phyloP scores from a whole-genome alignment of 2,888 invertebrate species.

The Sarcophaga rosellei region DNA sequence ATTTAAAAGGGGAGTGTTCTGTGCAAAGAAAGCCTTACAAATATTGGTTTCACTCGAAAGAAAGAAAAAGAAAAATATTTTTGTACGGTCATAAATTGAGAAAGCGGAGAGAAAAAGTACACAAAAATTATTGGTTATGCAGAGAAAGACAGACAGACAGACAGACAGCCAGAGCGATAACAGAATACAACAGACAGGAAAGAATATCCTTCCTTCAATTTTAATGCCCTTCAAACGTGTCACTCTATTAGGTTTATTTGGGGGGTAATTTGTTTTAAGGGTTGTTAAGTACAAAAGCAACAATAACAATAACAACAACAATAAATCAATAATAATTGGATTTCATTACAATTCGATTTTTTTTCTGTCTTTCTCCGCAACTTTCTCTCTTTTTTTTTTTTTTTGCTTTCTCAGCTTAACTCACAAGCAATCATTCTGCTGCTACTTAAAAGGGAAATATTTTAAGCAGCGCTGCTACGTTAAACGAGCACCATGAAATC shows the following conservation, averaged over 20 bases:
- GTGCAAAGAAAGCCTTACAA: constrained; percentile 30
- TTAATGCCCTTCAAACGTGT: no score
- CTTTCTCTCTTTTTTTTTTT: no score
- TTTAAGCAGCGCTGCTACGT: no score
- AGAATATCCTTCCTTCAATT: no score
- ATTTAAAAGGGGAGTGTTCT: constrained; percentile 49
- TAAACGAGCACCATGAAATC: constrained; percentile 19
- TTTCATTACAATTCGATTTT: not conserved
- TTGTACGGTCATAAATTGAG: constrained; percentile 2
- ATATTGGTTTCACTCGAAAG: not conserved
- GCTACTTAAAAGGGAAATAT: no score
- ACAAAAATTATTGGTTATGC: no score
- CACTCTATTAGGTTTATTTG: not conserved
- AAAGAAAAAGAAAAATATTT: not conserved
- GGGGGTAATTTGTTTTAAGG: constrained; percentile 17
- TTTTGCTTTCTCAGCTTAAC: no score
- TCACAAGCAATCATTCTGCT: no score
- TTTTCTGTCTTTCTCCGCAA: no score
- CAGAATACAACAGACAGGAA: no score
- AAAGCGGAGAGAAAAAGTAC: not conserved
- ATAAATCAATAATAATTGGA: constrained; percentile 44
- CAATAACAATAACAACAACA: not conserved
- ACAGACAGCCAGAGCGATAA: no score
- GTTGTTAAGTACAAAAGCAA: constrained; percentile 15
- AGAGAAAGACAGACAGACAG: no score